Evolutionary conservation across 2,797 vertebrate genomes (phyloP), one percentile per base, ranked within the genome.

Genomic region (Coregonus ussuriensis): DNA sequence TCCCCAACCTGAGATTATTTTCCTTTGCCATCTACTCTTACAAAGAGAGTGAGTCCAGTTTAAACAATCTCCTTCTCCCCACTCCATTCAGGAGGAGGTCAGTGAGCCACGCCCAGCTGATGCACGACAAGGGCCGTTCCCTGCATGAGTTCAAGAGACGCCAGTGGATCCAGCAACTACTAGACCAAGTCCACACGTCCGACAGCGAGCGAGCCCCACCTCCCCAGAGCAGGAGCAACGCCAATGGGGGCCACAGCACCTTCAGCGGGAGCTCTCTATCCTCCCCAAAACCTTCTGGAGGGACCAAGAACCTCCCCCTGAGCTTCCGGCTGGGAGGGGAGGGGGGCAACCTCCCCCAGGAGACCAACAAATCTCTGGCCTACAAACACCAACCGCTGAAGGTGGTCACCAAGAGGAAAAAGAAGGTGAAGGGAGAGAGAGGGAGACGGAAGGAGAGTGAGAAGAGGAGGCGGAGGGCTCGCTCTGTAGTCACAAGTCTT

Each of bases 81-180:
- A 93, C 93, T 5, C 62, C 53, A 18, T 78, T 56, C 67, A 95
- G 94, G 88, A 91, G 84, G 84, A 90, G 94, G 91, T 98, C 93
- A 83, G 98, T 95, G 81, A 93, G 94, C 83, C 93, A 95, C 3
- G 92, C 88, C 80, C 98, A 99, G 93, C 92, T 99, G 37, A 91
- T 99, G 90, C 97, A 99, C 18, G 98, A 99, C 93, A 97, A 98
- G 80, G 94, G 96, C 9, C 96, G 96, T 76, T 95, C 96, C 69
- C 91, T 97, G 81, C 97, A 99, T 81, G 97, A 97, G 74, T 87
- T 94, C 73, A 93, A 96, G 81, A 95, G 98, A 54, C 95, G 95
- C 31, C 94, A 92, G 83, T 98, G 96, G 94, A 94, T 99, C 14
- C 96, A 98, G 72, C 93, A 96, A 78, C 90, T 99, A 79, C 94